phyloP scores from a whole-genome alignment of 2,797 vertebrate genomes.

The Heliangelus exortis region DNA sequence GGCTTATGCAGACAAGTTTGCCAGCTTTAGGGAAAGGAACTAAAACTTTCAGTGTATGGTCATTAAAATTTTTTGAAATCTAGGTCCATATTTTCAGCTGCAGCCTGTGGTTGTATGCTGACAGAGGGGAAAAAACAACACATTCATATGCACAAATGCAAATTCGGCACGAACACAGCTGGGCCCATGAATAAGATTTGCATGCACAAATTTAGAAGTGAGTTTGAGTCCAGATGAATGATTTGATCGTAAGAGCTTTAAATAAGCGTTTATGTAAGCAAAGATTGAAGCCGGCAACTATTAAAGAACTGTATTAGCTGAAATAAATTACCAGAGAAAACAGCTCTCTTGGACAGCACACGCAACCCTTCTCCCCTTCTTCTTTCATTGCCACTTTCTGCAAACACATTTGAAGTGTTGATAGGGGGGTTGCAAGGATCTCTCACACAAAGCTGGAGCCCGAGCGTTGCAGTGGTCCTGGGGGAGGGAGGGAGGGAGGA shows the following conservation, averaged over 20 bases:
- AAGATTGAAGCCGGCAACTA: constrained; percentile 65
- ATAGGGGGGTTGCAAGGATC: not conserved
- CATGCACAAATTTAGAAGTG: constrained; percentile 73
- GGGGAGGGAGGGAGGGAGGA: not conserved
- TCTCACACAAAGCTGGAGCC: not conserved
- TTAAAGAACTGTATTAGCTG: constrained; percentile 66
- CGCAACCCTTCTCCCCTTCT: constrained; percentile 33
- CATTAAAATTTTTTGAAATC: constrained; percentile 74
- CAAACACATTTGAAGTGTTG: not conserved
- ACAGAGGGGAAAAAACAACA: constrained; percentile 72
- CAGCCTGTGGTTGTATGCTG: constrained; percentile 72
- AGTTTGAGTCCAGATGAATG: constrained; percentile 73
- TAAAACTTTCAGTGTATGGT: constrained; percentile 60
- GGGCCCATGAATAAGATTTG: constrained; percentile 75
- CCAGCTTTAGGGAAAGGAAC: constrained; percentile 32
- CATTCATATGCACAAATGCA: constrained; percentile 75
- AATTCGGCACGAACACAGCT: constrained; percentile 73
- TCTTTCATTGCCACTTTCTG: not conserved
- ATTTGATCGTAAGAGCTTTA: constrained; percentile 74
- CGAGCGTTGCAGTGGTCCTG: not conserved
- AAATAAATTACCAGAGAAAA: constrained; percentile 70
- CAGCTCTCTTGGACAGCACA: constrained; percentile 22
- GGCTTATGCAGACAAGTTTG: constrained; percentile 58
- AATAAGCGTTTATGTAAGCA: constrained; percentile 74
- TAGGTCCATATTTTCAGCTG: constrained; percentile 76